Percentiles rank a stretch among this genome's conserved stretches.
phyloP scores from a whole-genome alignment of 2,888 invertebrate species.

The Drosophila hamatofila region DNA sequence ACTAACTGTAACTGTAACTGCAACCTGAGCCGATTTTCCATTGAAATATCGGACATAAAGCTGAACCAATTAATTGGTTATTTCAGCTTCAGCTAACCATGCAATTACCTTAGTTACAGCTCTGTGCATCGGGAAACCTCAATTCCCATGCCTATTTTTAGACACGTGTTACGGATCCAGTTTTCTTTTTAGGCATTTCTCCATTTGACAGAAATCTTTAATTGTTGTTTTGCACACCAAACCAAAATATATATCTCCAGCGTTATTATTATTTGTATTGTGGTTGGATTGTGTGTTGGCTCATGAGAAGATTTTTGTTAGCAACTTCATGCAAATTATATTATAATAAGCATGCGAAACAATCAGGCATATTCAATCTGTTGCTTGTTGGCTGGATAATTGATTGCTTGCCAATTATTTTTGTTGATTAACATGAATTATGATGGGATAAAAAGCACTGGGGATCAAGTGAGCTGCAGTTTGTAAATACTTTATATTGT shows the following conservation, averaged over 20 bases:
- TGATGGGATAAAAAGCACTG: neutral
- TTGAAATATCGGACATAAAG: conserved; percentile 32
- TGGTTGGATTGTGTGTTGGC: conserved; percentile 9
- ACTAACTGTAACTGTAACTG: conserved; percentile 27
- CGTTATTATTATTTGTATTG: neutral
- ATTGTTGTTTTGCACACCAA: conserved; percentile 13
- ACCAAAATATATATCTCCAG: neutral
- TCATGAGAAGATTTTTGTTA: conserved; percentile 41
- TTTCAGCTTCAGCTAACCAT: conserved; percentile 19
- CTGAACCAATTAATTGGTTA: conserved; percentile 40
- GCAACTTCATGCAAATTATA: conserved; percentile 37
- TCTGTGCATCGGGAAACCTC: conserved; percentile 17
- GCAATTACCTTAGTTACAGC: conserved; percentile 30
- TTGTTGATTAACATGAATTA: conserved; percentile 29
- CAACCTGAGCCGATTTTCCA: conserved; percentile 32
- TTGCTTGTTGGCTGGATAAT: conserved; percentile 26
- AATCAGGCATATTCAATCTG: conserved; percentile 51
- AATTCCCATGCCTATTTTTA: conserved; percentile 55
- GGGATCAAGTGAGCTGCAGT: neutral
- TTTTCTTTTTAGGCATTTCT: conserved; percentile 22
- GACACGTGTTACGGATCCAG: conserved; percentile 27
- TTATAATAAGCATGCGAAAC: conserved; percentile 41
- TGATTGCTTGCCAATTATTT: conserved; percentile 43
- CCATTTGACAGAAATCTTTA: conserved; percentile 4
- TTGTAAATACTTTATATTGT: neutral